Base-by-base conservation (phyloP, 1,140 invertebrate species). In the Yoshiicerus persimilis region DNA sequence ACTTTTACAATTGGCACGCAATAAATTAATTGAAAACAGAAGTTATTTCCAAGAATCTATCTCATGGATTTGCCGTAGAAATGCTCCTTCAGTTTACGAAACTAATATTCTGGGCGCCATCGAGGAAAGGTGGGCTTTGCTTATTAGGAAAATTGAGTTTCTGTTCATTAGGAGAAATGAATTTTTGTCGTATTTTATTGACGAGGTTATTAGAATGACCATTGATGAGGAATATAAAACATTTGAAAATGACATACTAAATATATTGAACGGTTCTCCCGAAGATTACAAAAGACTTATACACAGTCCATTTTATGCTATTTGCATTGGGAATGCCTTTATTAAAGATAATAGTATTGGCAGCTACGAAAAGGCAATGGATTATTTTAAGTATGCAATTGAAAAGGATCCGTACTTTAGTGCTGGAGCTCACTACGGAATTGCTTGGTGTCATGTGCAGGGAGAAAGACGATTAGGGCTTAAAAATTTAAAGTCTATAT, bases 301-400 rank as follows among this genome's bases (percentile, higher is more conserved):
- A 2, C 2, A 64, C 6, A 66, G 47, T 38, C 56, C 62, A 30
- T 70, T 70, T 32, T 70, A 70, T 70, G 64, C 64, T 3, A 70
- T 70, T 70, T 70, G 25, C 6, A 70, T 70, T 30, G 32, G 62
- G 5, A 32, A 34, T 32, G 56, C 66, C 27, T 86, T 64, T 9
- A 66, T 20, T 20, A 23, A 36, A 2, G 34, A 66, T n/a, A n/a
- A n/a, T n/a, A n/a, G n/a, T n/a, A n/a, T n/a, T 64, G 62, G 25
- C 0, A 70, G 23, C 6, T 20, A 27, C 16, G 13, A 23, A 23
- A n/a, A 66, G 3, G 47, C 85, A 0, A 25, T 20, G 30, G 4
- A 86, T 32, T 34, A 86, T 39, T 86, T 86, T 70, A 6, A 86
- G 0, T 20, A 64, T 25, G 85, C 85, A 11, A 86, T 86, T 86